Evolutionary conservation across 2,888 invertebrate species (phyloP).

Genomic region (Trichogramma evanescens): DNA sequence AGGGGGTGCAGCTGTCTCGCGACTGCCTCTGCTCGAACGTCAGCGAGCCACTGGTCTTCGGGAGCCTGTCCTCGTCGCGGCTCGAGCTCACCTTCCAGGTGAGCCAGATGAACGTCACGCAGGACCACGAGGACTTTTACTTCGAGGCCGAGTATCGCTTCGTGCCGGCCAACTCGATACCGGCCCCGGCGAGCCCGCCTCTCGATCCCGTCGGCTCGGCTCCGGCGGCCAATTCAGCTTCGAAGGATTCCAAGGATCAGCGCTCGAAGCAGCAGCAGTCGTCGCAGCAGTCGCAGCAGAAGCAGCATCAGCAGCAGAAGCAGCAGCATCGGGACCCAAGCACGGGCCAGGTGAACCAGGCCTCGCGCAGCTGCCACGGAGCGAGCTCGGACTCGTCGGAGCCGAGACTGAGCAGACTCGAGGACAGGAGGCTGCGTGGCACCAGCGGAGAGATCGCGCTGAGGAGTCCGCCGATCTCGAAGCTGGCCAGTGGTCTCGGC

Average conservation of each 20-base stretch:
- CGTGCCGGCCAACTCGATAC: conserved; percentile 45
- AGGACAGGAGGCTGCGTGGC: conserved; percentile 60
- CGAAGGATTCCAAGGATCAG: too few species aligned
- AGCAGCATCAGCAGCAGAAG: not conserved
- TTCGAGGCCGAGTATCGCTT: conserved; percentile 71
- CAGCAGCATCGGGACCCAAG: not conserved
- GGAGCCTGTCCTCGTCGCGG: conserved; percentile 62
- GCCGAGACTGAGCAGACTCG: conserved; percentile 49
- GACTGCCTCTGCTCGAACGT: conserved; percentile 70
- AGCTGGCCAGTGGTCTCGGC: conserved; percentile 3
- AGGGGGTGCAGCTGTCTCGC: conserved; percentile 58
- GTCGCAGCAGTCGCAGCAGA: not conserved
- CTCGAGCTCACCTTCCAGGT: conserved; percentile 70
- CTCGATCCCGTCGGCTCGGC: not conserved
- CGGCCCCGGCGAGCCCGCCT: not conserved
- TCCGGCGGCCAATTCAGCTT: too few species aligned
- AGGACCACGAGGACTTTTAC: conserved; percentile 72
- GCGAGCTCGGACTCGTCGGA: conserved; percentile 17
- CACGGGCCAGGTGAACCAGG: conserved; percentile 1
- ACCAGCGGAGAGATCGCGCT: conserved; percentile 68
- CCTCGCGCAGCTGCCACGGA: conserved; percentile 9
- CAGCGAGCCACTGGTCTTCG: conserved; percentile 58
- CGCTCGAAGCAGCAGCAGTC: too few species aligned
- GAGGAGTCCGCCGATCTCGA: conserved; percentile 51
- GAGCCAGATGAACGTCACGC: conserved; percentile 71